phyloP scores from a whole-genome alignment of 2,888 invertebrate genomes.

The Alcis repandata region DNA sequence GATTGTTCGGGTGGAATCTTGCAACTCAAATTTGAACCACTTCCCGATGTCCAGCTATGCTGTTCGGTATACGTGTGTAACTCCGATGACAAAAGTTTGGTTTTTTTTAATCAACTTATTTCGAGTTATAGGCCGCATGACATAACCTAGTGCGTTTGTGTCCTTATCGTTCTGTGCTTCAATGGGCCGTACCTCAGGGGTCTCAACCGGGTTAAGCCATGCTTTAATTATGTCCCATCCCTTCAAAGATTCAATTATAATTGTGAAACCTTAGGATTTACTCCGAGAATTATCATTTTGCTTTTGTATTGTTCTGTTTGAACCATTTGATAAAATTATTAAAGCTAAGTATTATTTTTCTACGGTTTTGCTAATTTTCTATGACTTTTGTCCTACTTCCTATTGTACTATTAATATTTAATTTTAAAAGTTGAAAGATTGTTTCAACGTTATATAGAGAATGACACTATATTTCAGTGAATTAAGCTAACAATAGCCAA shows the following conservation, averaged over 20 bases:
- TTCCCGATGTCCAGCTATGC: too few relatives aligned
- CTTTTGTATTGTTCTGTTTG: constrained; percentile 32
- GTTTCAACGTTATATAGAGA: too few relatives aligned
- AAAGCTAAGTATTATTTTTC: background rate
- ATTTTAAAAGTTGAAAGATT: too few relatives aligned
- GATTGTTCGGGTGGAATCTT: too few relatives aligned
- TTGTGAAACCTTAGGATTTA: constrained; percentile 57
- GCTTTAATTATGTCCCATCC: constrained; percentile 67
- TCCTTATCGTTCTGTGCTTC: constrained; percentile 18
- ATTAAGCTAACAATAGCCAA: too few relatives aligned
- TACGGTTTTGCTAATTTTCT: background rate
- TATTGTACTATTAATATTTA: too few relatives aligned
- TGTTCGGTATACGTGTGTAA: too few relatives aligned
- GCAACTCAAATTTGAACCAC: too few relatives aligned
- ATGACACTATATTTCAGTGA: too few relatives aligned
- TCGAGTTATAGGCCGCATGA: too few relatives aligned
- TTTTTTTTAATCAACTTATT: too few relatives aligned
- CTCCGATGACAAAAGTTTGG: too few relatives aligned
- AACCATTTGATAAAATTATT: background rate
- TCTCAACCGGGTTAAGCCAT: constrained; percentile 55
- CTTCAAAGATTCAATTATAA: constrained; percentile 76
- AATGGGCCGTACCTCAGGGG: constrained; percentile 33
- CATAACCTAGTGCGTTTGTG: background rate
- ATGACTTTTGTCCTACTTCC: background rate
- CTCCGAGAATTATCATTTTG: constrained; percentile 55